Conservation (phyloP, 2,113 vertebrate genomes). For the Oncorhynchus gorbuscha region DNA sequence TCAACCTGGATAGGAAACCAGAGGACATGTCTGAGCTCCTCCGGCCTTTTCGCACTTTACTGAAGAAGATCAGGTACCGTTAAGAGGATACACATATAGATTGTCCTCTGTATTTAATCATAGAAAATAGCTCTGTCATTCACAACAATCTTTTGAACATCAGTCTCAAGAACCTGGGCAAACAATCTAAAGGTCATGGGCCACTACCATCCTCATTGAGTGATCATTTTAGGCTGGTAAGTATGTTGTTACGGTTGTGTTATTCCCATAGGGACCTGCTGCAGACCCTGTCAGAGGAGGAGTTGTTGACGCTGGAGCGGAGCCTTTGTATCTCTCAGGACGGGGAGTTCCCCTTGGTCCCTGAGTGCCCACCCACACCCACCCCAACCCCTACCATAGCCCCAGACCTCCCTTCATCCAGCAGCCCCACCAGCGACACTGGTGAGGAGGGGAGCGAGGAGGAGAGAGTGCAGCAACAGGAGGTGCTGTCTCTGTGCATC, state of each 20-base stretch:
- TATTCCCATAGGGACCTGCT: constrained; percentile 83
- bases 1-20: constrained; percentile 89
- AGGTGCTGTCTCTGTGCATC: neutral
- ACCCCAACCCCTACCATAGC: constrained; percentile 12
- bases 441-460: constrained; percentile 24
- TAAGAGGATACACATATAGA: too few relatives aligned
- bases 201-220: too few relatives aligned
- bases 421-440: constrained; percentile 35
- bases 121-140: too few relatives aligned
- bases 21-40: constrained; percentile 99
- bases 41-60: constrained; percentile 91
- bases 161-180: neutral
- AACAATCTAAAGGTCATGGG: too few relatives aligned
- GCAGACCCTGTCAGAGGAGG: constrained; percentile 88
- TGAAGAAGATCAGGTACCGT: constrained; percentile 91
- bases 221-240: too few relatives aligned
- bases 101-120: too few relatives aligned
- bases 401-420: constrained; percentile 54
- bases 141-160: neutral
- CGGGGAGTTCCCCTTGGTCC: constrained; percentile 57
- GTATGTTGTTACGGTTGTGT: neutral
- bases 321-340: constrained; percentile 95
- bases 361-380: neutral
- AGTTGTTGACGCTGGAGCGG: constrained; percentile 84
- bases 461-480: constrained; percentile 33